Percentiles rank a stretch among this genome's conserved stretches.
Evolutionary conservation across 92 coral and sea anemone species (phyloP).

Genomic region (Hydrozoanthus gracilis): DNA sequence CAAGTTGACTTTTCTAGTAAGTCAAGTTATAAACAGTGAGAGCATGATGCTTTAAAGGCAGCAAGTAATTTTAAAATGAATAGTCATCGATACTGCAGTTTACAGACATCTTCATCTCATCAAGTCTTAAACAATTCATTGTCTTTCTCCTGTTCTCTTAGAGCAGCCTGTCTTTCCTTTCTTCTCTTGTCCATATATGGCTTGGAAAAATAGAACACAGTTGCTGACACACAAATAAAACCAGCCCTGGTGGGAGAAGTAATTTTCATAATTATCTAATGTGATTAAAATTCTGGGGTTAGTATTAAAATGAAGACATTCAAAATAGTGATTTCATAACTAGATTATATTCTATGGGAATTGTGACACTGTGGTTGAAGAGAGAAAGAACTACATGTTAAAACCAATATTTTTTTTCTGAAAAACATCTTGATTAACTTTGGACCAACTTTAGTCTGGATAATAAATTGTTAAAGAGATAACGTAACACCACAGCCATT

Average conservation of each 20-base stretch:
- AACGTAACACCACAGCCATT: too few relatives aligned
- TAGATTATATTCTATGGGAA: too few relatives aligned
- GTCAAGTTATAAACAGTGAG: not conserved
- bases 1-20: not conserved
- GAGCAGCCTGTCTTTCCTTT: slow-evolving; percentile 74
- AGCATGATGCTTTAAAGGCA: not conserved
- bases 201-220: slow-evolving; percentile 80
- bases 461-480: too few relatives aligned
- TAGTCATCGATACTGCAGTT: not conserved
- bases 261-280: not conserved
- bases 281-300: too few relatives aligned
- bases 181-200: slow-evolving; percentile 91
- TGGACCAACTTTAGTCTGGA: too few relatives aligned
- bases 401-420: too few relatives aligned
- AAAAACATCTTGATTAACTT: too few relatives aligned
- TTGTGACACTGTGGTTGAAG: too few relatives aligned
- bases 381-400: too few relatives aligned
- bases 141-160: slow-evolving; percentile 35
- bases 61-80: not conserved
- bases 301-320: too few relatives aligned
- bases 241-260: slow-evolving; percentile 69
- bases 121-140: slow-evolving; percentile 53
- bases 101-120: not conserved
- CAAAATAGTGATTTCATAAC: too few relatives aligned
- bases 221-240: slow-evolving; percentile 78